Evolutionary conservation across 2,888 invertebrate species (phyloP).

Genomic region (Spilarctia lutea): DNA sequence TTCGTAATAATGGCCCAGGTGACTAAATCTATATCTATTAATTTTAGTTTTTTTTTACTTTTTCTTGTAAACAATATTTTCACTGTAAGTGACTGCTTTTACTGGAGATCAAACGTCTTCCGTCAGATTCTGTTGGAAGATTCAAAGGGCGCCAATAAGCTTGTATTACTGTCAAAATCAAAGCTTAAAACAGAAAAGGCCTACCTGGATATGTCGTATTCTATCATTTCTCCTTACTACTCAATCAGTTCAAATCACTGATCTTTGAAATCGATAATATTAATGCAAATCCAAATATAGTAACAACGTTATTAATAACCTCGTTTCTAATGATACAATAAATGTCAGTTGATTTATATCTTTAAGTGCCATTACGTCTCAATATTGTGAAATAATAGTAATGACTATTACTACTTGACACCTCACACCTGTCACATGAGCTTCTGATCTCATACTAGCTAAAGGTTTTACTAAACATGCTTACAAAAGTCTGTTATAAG

Average conservation of each 20-base stretch:
- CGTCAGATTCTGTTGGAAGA: no score
- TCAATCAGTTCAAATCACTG: neutral
- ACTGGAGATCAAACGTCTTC: no score
- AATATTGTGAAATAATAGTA: conserved; percentile 7
- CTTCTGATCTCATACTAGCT: neutral
- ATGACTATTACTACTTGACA: neutral
- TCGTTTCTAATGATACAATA: conserved; percentile 10
- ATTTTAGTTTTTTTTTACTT: no score
- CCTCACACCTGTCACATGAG: neutral
- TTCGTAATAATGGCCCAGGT: no score
- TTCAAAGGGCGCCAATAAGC: no score
- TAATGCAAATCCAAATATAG: neutral
- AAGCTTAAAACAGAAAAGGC: neutral
- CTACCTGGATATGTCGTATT: neutral
- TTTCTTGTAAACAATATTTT: no score
- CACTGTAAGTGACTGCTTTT: no score
- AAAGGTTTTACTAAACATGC: neutral
- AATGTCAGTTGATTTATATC: conserved; percentile 6
- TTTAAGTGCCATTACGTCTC: neutral
- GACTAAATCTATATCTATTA: no score
- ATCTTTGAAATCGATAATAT: conserved; percentile 9
- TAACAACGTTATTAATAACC: conserved; percentile 8
- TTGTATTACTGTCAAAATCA: neutral
- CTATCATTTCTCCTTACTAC: neutral
- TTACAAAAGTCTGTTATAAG: no score